Evolutionary conservation across 2,888 invertebrate species (phyloP).

Genomic region (Cantharis rufa): DNA sequence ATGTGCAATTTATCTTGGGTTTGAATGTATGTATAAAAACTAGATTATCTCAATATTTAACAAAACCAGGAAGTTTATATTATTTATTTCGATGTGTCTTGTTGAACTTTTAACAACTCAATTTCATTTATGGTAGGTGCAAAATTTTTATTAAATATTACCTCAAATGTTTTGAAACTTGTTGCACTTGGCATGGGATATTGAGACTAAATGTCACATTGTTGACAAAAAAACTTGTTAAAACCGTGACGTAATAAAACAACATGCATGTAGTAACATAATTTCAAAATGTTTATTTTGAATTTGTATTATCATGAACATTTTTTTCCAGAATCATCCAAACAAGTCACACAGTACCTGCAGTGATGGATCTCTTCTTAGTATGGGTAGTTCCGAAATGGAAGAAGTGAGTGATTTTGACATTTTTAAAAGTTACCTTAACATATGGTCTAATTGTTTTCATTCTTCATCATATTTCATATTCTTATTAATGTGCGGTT

Average conservation of each 20-base stretch:
- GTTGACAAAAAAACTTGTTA: neutral
- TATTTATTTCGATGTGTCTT: neutral
- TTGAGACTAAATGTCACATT: neutral
- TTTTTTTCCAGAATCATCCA: slow-evolving; percentile 55
- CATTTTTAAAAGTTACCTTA: neutral
- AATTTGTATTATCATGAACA: neutral
- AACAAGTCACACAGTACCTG: slow-evolving; percentile 60
- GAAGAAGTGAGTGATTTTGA: slow-evolving; percentile 60
- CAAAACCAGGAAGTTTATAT: neutral
- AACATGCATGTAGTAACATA: neutral
- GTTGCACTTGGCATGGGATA: neutral
- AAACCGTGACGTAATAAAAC: neutral
- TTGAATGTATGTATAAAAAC: neutral
- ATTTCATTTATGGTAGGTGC: neutral
- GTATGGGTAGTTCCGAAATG: slow-evolving; percentile 79
- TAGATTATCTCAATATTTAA: neutral
- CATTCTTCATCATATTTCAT: neutral
- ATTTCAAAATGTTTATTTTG: neutral
- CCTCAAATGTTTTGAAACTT: neutral
- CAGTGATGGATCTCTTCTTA: slow-evolving; percentile 78
- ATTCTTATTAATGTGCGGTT: neutral
- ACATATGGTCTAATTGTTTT: neutral
- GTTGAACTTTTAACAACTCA: neutral
- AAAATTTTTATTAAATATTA: neutral
- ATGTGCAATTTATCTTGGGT: neutral